A percentile compares a stretch with the other conserved stretches of the same genome.
These are phyloP conservation scores for Antrozous pallidus DNA, from an alignment of 2,797 vertebrate genomes.

Conservation along the genomic window DNA sequence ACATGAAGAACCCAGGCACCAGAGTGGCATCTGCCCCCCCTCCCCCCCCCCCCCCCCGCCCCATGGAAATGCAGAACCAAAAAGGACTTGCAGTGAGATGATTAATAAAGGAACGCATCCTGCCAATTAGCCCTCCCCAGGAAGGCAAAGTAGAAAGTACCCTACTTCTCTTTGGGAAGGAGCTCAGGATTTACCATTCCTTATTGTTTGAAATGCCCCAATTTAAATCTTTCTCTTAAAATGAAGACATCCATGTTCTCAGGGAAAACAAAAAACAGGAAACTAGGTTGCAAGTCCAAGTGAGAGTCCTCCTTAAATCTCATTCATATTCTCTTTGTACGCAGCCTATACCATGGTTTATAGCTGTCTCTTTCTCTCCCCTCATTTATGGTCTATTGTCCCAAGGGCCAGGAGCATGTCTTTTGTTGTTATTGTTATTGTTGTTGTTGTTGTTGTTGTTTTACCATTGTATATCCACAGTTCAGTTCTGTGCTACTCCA, in stretches of 20 bases:
- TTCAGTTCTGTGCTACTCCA: background rate
- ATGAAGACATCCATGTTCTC: background rate
- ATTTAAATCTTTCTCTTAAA: slow-evolving; percentile 38
- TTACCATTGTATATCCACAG: background rate
- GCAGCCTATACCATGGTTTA: background rate
- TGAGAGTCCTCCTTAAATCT: slow-evolving; percentile 6
- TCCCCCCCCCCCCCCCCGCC: background rate
- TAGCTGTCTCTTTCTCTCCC: background rate
- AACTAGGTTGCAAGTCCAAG: slow-evolving; percentile 8
- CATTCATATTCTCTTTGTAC: background rate
- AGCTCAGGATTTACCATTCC: background rate
- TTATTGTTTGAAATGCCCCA: slow-evolving; percentile 28
- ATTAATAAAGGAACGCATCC: slow-evolving; percentile 50
- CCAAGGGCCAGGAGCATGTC: background rate
- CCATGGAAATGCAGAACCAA: slow-evolving; percentile 47
- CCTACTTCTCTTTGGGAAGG: background rate
- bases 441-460: background rate
- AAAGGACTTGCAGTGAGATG: slow-evolving; percentile 43
- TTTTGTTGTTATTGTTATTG: no score
- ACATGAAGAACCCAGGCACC: slow-evolving; percentile 70
- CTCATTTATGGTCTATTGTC: background rate
- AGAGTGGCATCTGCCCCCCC: slow-evolving; percentile 40
- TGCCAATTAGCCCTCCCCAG: background rate
- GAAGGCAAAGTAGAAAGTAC: slow-evolving; percentile 1
- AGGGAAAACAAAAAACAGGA: background rate